Percentiles rank a stretch among this genome's conserved stretches.
These are phyloP conservation scores for Pediacus dermestoides DNA, from an alignment of 2,888 invertebrate genomes.

Conservation along the genomic window DNA sequence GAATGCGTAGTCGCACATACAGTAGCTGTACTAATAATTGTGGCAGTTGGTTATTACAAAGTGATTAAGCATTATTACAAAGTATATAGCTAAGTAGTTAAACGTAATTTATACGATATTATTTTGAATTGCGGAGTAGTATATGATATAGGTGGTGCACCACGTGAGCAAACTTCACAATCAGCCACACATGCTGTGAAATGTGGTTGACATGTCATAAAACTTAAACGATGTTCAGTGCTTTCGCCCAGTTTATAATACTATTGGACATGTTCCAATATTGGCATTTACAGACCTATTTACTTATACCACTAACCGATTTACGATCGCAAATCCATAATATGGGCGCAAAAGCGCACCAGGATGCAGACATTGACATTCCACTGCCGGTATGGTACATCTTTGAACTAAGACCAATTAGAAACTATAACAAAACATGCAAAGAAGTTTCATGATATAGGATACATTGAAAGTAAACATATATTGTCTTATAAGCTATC, in stretches of 20 bases:
- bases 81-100: slow-evolving; percentile 18
- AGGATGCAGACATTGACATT: too few species aligned
- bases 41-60: slow-evolving; percentile 23
- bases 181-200: slow-evolving; percentile 19
- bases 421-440: too few species aligned
- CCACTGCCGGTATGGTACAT: too few species aligned
- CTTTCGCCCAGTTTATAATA: slow-evolving; percentile 27
- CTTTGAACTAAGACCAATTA: too few species aligned
- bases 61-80: slow-evolving; percentile 27
- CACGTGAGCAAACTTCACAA: slow-evolving; percentile 7
- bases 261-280: slow-evolving; percentile 30
- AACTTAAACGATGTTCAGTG: slow-evolving; percentile 21
- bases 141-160: not conserved
- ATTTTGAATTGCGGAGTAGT: slow-evolving; percentile 4
- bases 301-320: slow-evolving; percentile 28
- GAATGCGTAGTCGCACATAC: too few species aligned
- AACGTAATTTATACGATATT: slow-evolving; percentile 15
- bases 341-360: too few species aligned
- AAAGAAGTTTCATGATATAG: too few species aligned
- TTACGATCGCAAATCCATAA: too few species aligned
- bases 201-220: slow-evolving; percentile 26
- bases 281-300: slow-evolving; percentile 29
- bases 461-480: too few species aligned
- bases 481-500: too few species aligned
- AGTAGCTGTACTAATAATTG: slow-evolving; percentile 25